Base-by-base conservation (phyloP, 2,888 invertebrate species). In the Clunio marinus region DNA sequence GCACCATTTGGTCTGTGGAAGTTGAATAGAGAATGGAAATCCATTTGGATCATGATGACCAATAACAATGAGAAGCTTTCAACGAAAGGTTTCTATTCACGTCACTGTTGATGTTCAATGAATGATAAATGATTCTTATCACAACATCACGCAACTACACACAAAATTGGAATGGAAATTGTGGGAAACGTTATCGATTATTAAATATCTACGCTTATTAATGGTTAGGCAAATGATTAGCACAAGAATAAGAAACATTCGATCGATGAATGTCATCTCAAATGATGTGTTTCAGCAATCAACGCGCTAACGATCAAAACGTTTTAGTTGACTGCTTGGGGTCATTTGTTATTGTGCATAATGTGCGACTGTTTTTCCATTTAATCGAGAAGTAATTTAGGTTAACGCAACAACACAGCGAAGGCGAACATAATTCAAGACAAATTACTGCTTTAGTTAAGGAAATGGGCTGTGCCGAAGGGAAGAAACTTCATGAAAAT, bases 381-480 rank as follows among this genome's bases (percentile, higher is more conserved):
- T 5, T 32, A n/a, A n/a, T n/a, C n/a, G 32, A 32, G 32, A 32
- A 32, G 15, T 15, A 45, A 45, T 45, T 45, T 15, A 13, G 45
- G 45, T 45, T 45, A 51, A 51, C 20, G 10, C 17, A 51, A 17
- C 3, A 22, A n/a, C 8, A 17, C 10, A n/a, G 51, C 32, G 4
- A 32, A 7, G 17, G 15, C 17, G 10, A 5, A 2, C 20, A 15
- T n/a, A 22, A 10, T 17, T 2, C 20, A 51, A 51, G 22, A 51
- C 22, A 20, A 17, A 20, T 51, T 51, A 17, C 51, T 20, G 5
- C 2, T 22, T 51, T 2, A 17, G 10, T 17, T 4, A 20, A 51
- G 51, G 51, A 51, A 51, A 22, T 51, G 51, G 51, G 51, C 22
- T 51, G 51, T 17, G 51, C 51, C 17, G 51, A 41, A 41, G 20